Evolutionary conservation across 2,888 invertebrate genomes (phyloP).

Genomic region (Cenopis cana): DNA sequence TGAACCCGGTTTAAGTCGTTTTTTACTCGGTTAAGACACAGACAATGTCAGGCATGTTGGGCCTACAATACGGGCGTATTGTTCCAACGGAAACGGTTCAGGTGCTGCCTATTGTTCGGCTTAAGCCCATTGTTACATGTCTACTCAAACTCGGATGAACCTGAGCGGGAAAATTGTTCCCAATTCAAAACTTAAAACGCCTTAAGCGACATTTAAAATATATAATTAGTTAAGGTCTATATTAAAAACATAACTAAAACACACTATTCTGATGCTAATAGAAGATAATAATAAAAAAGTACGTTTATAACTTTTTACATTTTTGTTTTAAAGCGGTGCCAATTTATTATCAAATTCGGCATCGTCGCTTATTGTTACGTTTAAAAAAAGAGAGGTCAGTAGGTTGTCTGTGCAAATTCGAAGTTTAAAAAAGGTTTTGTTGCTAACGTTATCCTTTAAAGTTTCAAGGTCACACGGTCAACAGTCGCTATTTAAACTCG

Average conservation of each 20-base stretch:
- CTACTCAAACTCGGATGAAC: constrained; percentile 44
- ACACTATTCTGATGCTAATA: not conserved
- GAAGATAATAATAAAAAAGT: not conserved
- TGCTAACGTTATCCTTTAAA: constrained; percentile 30
- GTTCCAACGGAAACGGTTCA: constrained; percentile 44
- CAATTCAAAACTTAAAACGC: constrained; percentile 20
- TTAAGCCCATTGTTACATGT: constrained; percentile 40
- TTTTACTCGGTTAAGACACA: constrained; percentile 38
- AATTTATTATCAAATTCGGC: constrained; percentile 27
- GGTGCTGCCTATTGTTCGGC: constrained; percentile 42
- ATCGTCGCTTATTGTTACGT: constrained; percentile 30
- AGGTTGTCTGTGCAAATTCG: constrained; percentile 37
- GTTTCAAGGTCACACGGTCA: constrained; percentile 33
- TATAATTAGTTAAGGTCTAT: not conserved
- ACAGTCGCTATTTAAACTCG: constrained; percentile 21
- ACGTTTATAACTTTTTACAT: not conserved
- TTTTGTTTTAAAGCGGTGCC: not conserved
- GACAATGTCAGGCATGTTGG: constrained; percentile 42
- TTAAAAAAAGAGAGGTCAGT: constrained; percentile 41
- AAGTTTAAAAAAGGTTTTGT: constrained; percentile 12
- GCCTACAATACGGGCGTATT: constrained; percentile 38
- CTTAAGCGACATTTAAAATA: not conserved
- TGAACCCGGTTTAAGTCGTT: constrained; percentile 30
- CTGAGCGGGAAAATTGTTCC: constrained; percentile 41
- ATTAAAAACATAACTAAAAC: not conserved